A percentile compares a stretch with the other conserved stretches of the same genome.
phyloP scores from a whole-genome alignment of 2,888 invertebrate genomes.

The Unio delphinus region DNA sequence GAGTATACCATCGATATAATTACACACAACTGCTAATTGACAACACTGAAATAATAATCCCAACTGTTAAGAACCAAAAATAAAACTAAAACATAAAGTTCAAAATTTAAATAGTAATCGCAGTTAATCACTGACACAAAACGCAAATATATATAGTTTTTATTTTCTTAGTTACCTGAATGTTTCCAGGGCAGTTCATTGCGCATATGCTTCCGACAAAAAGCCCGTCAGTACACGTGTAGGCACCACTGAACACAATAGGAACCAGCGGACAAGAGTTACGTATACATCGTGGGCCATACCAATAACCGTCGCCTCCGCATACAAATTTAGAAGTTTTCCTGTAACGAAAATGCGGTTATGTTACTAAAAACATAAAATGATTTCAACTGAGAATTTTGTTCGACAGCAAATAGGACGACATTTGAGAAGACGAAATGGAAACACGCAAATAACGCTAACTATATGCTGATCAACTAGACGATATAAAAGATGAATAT shows the following conservation, averaged over 20 bases:
- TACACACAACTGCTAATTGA: no score
- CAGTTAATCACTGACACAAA: no score
- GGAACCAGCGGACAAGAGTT: slow-evolving; percentile 49
- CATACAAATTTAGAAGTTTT: slow-evolving; percentile 44
- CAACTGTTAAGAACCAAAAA: no score
- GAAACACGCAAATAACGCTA: no score
- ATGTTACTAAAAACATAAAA: neutral
- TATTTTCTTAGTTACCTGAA: slow-evolving; percentile 7
- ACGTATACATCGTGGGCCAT: slow-evolving; percentile 47
- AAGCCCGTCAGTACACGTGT: slow-evolving; percentile 50
- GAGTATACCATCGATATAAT: no score
- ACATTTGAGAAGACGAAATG: no score
- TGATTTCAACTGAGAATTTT: neutral
- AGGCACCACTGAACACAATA: slow-evolving; percentile 47
- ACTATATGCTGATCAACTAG: no score
- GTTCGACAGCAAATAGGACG: neutral
- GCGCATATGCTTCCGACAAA: slow-evolving; percentile 50
- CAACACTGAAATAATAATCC: no score
- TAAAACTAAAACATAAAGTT: no score
- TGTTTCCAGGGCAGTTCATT: slow-evolving; percentile 46
- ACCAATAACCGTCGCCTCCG: slow-evolving; percentile 55
- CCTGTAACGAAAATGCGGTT: slow-evolving; percentile 25
- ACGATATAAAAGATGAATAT: no score
- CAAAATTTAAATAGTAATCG: no score
- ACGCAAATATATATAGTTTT: no score